These are phyloP conservation scores for Torymus auratus DNA, from an alignment of 2,888 invertebrate species.

Conservation along the genomic window DNA sequence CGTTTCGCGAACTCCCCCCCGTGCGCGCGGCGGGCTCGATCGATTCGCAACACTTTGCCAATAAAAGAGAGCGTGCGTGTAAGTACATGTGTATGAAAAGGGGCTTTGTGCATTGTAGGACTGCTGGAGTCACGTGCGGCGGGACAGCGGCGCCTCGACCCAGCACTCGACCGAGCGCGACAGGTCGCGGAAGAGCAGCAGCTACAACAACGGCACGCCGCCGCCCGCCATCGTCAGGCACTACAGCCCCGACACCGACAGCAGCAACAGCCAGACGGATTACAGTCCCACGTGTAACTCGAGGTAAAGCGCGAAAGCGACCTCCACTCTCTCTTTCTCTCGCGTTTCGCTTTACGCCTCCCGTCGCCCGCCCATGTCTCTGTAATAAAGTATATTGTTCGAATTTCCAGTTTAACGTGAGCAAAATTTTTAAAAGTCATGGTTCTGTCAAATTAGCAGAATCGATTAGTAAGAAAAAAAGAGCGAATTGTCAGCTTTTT, in stretches of 20 bases:
- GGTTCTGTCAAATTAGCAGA: no score
- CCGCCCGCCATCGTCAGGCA: slow-evolving; percentile 71
- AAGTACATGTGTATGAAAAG: no score
- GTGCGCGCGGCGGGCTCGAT: not conserved
- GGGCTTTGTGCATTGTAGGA: slow-evolving; percentile 63
- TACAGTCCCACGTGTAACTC: slow-evolving; percentile 75
- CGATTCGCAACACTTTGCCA: not conserved
- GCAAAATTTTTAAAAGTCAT: no score
- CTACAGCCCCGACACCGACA: slow-evolving; percentile 73
- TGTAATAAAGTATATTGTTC: no score
- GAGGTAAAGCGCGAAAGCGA: slow-evolving; percentile 63
- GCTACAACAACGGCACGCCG: slow-evolving; percentile 70
- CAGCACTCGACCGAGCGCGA: slow-evolving; percentile 80
- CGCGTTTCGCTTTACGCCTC: no score
- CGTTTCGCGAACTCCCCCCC: not conserved
- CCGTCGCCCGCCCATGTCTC: no score
- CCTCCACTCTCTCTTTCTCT: not conserved
- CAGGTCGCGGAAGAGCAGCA: slow-evolving; percentile 71
- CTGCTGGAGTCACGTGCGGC: slow-evolving; percentile 77
- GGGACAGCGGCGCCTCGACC: slow-evolving; percentile 87
- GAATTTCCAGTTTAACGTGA: no score
- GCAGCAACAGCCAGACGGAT: slow-evolving; percentile 74
- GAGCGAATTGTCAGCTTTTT: no score
- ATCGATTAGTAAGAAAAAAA: no score
- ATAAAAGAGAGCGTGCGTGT: not conserved